Base-by-base conservation (phyloP, 2,888 invertebrate genomes). In the Xiphydria camelus region DNA sequence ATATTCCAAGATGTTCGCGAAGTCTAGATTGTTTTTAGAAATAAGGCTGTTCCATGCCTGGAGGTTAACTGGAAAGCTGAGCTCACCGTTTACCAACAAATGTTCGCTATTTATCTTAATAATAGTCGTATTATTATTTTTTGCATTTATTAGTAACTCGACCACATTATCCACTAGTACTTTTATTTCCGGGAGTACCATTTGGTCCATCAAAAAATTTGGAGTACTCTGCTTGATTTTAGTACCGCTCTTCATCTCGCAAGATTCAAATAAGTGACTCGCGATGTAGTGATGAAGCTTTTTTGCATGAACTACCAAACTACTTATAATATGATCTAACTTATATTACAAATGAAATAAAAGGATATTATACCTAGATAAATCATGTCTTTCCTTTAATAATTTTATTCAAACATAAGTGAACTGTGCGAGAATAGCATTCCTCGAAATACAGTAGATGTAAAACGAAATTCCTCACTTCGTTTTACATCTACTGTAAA, bases 81-180 rank as follows among this genome's bases (percentile, higher is more conserved):
- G 73, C 51, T 89, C 89, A 5, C 88, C 88, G 31, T 78, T 70
- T 23, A 68, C 66, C 41, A 76, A 65, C 4, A 86, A 70, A 54
- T 83, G 80, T 53, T 82, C 81, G 1, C 73, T 78, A 61, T 87
- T 84, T 61, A 79, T 79, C 71, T 83, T 83, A 23, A 87, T 75
- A 20, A 80, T 63, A 46, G 57, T 55, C 2, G 45, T 35, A 39
- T 53, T 45, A 38, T 49, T 10, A 4, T 39, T 22, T 33, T 40
- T 6, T 38, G 22, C 31, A 5, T 56, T 62, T 6, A 60, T 47
- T n/a, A 69, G 42, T 51, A 62, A 57, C 9, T 42, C 7, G 5
- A 59, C 48, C 31, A 69, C 45, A 19, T 55, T 38, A 25, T 55
- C 40, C 10, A 55, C 50, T 5, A 66, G 45, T 19, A 37, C n/a